phyloP scores from a whole-genome alignment of 2,888 invertebrate genomes.

The Brassicogethes aeneus region DNA sequence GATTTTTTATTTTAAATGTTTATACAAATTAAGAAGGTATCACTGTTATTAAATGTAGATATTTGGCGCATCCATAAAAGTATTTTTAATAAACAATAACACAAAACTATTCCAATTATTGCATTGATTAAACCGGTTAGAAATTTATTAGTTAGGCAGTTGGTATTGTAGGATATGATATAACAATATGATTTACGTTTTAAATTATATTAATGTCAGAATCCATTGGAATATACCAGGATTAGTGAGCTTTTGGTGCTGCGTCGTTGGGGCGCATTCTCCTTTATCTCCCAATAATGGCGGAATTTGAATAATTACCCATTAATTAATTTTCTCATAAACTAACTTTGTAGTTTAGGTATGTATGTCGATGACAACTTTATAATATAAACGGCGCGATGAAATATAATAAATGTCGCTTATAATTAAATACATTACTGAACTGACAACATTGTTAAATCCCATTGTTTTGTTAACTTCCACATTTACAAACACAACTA shows the following conservation, averaged over 20 bases:
- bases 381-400: not conserved
- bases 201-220: conserved; percentile 2
- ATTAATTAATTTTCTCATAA: conserved; percentile 3
- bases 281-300: conserved; percentile 1
- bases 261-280: conserved; percentile 2
- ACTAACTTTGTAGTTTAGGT: conserved; percentile 3
- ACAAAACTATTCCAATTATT: not conserved
- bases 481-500: too few species aligned
- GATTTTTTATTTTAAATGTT: too few species aligned
- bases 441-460: not conserved
- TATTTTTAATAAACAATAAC: not conserved
- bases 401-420: conserved; percentile 2
- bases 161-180: not conserved
- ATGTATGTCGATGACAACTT: conserved; percentile 4
- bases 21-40: too few species aligned
- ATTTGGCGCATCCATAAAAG: too few species aligned
- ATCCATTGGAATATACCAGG: conserved; percentile 2
- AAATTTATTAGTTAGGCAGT: conserved; percentile 1
- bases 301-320: conserved; percentile 3
- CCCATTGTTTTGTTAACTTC: too few species aligned
- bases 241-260: not conserved
- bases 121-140: not conserved
- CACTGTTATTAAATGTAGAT: too few species aligned
- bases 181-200: conserved; percentile 3
- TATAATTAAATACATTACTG: conserved; percentile 1